A percentile compares a stretch with the other conserved stretches of the same genome.
Conservation (phyloP, 2,113 vertebrate genomes). For the Hucho hucho region DNA sequence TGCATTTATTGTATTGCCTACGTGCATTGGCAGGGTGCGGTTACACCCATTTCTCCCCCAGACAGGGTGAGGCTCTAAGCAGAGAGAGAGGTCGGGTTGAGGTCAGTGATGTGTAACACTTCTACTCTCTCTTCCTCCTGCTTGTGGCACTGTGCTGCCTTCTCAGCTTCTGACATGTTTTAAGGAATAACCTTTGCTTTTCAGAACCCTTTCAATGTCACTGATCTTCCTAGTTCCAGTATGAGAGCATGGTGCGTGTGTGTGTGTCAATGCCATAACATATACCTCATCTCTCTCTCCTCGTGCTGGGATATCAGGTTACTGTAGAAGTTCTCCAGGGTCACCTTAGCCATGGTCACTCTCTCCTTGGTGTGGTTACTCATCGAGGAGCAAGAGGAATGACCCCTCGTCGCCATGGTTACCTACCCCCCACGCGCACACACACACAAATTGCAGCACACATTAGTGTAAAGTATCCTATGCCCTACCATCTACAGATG, state of each 20-base stretch:
- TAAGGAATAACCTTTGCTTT: too few species aligned
- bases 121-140: neutral
- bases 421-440: constrained; percentile 3
- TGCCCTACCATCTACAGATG: neutral
- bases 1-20: too few species aligned
- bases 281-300: constrained; percentile 87
- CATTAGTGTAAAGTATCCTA: neutral
- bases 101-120: neutral
- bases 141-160: neutral
- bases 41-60: too few species aligned
- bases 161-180: too few species aligned
- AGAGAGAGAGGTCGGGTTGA: neutral
- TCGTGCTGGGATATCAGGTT: constrained; percentile 87
- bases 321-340: constrained; percentile 88
- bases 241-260: neutral
- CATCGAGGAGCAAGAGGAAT: constrained; percentile 82
- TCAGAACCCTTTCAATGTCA: too few species aligned
- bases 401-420: constrained; percentile 88
- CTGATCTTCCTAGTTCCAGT: neutral
- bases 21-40: too few species aligned
- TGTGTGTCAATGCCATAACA: neutral
- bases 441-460: neutral
- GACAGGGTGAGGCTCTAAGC: too few species aligned
- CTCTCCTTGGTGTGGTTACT: constrained; percentile 89
- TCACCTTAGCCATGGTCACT: constrained; percentile 90